Conservation (phyloP, 1,140 invertebrate genomes). For the Apocrypta bakeri region DNA sequence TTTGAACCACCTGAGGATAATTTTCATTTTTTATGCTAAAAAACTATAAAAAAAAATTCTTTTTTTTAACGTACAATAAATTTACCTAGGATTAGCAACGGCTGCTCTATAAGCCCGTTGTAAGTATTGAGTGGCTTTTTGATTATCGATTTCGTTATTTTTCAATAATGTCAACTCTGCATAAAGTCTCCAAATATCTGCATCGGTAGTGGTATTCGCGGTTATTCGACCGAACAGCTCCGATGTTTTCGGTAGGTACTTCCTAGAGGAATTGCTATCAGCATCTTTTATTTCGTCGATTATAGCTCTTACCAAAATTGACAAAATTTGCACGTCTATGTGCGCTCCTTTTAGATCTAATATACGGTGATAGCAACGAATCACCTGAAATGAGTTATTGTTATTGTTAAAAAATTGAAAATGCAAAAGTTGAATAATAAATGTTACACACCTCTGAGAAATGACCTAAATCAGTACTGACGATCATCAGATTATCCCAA, state of each 20-base stretch:
- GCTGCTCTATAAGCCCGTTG: slow-evolving; percentile 77
- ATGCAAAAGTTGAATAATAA: slow-evolving; percentile 20
- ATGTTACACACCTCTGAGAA: slow-evolving; percentile 78
- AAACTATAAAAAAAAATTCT: not conserved
- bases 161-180: slow-evolving; percentile 79
- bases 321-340: slow-evolving; percentile 85
- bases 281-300: slow-evolving; percentile 78
- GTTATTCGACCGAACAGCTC: slow-evolving; percentile 90
- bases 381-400: slow-evolving; percentile 75
- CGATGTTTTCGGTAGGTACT: slow-evolving; percentile 78
- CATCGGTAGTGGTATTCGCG: slow-evolving; percentile 79
- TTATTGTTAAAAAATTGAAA: slow-evolving; percentile 18
- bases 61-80: not conserved
- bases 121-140: slow-evolving; percentile 78
- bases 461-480: slow-evolving; percentile 85
- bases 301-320: slow-evolving; percentile 84
- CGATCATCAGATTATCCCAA: slow-evolving; percentile 95
- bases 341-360: slow-evolving; percentile 90
- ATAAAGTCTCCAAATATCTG: slow-evolving; percentile 87
- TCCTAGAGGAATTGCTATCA: slow-evolving; percentile 74
- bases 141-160: slow-evolving; percentile 66
- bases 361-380: slow-evolving; percentile 88
- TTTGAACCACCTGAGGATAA: slow-evolving; percentile 76
- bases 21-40: not conserved
- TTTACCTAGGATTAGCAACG: slow-evolving; percentile 74